Evolutionary conservation across 2,888 invertebrate genomes (phyloP), one percentile per base, ranked within the genome.

Genomic region (Rugalucina vietnamica): DNA sequence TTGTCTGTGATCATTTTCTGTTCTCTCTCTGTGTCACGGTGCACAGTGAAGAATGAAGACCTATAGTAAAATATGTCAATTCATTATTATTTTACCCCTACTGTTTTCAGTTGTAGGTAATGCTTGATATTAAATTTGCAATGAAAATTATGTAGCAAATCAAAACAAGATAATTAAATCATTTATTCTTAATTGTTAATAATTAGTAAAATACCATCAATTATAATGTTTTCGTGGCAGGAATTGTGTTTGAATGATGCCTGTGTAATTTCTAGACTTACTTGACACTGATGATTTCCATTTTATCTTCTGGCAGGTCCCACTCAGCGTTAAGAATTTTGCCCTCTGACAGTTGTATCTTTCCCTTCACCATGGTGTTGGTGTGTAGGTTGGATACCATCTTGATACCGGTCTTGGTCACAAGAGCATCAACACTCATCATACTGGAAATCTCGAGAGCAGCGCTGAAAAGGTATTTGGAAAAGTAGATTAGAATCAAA

Each of bases 311-410:
- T 0, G 98, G 98, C 85, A 98, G 95, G 87, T 97, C 97, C 81
- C 98, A 96, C 88, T 97, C 96, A 1, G 98, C 95, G 65, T 97
- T 96, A 1, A 97, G 95, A 10, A 97, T 94, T 84, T 96, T 96
- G 0, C 96, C 96, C 0, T 97, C 97, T 24, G 97, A 96, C 14
- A 98, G 95, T 80, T 96, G 96, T 2, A 98, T 95, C 77, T 96
- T 96, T 0, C 97, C 97, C 90, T 97, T 97, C 0, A 98, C 95
- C 0, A 97, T 97, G 0, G 97, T 97, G 37, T 98, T 98, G 0
- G 98, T 97, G 94, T 98, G 98, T 29, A 98, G 95, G 71, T 97
- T 97, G 86, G 97, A 97, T 91, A 97, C 97, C 12, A 98, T 96
- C 91, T 98, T 97, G 21, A 98, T 96, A 10, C 98, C 98, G 18